Conservation (phyloP, 2,797 vertebrate genomes). For the Microctenopoma steveboyesi region DNA sequence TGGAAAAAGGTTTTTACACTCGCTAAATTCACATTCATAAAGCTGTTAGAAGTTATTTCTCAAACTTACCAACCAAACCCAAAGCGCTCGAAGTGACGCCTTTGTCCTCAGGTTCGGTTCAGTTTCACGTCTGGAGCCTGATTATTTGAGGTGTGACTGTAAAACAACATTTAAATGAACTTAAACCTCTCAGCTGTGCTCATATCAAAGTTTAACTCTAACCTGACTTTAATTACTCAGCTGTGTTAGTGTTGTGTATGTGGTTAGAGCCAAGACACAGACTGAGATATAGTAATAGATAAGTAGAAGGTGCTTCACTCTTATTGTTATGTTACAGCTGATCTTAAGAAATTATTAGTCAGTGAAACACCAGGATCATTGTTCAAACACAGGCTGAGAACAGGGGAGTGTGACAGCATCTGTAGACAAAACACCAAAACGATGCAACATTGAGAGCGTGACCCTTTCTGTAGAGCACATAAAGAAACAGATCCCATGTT, state of each 20-base stretch:
- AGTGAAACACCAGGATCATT: neutral
- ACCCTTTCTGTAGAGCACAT: neutral
- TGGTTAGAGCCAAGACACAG: no score
- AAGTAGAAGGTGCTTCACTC: neutral
- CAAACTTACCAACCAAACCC: neutral
- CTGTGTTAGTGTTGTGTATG: no score
- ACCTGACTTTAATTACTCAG: no score
- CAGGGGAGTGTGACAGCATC: no score
- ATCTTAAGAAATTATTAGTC: neutral
- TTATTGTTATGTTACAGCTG: neutral
- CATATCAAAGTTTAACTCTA: no score
- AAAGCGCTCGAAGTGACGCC: slow-evolving; percentile 10
- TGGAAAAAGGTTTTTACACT: slow-evolving; percentile 24
- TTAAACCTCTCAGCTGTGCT: no score
- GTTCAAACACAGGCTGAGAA: neutral
- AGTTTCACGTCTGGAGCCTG: neutral
- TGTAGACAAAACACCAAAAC: no score
- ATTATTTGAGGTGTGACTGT: neutral
- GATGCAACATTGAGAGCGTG: no score
- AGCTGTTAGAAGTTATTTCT: slow-evolving; percentile 26
- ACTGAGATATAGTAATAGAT: no score
- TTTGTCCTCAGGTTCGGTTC: neutral
- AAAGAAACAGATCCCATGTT: neutral
- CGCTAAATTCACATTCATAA: slow-evolving; percentile 14
- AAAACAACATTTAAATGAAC: no score